phyloP scores from a whole-genome alignment of 2,113 vertebrate species.

The Saimiri boliviensis region DNA sequence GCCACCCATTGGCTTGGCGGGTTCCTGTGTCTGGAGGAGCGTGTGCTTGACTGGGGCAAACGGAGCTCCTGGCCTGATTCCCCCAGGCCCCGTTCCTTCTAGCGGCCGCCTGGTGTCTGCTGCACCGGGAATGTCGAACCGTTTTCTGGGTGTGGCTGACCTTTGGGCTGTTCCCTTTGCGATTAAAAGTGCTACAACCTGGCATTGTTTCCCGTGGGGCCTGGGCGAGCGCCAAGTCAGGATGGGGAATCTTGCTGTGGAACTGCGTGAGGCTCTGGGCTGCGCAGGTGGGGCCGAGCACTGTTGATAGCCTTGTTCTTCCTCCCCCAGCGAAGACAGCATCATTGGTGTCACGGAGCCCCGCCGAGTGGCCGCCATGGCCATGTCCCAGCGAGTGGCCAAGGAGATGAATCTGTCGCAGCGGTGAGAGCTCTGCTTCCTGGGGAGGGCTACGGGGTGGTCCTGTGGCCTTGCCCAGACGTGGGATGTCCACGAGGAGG shows the following conservation, averaged over 20 bases:
- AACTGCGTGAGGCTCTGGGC: not conserved
- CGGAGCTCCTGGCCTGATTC: not conserved
- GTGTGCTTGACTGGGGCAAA: rapidly evolving
- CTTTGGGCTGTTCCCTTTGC: rapidly evolving
- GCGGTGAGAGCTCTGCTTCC: conserved; percentile 82
- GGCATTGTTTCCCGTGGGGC: not conserved
- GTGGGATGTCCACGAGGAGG: rapidly evolving
- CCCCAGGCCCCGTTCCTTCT: rapidly evolving
- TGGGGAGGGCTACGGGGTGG: rapidly evolving
- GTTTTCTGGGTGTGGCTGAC: rapidly evolving
- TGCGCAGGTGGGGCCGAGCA: rapidly evolving
- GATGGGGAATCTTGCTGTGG: too few species aligned
- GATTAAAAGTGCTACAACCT: not conserved
- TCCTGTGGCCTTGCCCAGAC: not conserved
- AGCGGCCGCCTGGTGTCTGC: rapidly evolving
- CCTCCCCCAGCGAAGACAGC: conserved; percentile 79
- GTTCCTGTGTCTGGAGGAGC: not conserved
- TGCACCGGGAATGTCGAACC: rapidly evolving
- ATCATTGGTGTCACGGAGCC: conserved; percentile 95
- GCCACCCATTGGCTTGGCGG: rapidly evolving
- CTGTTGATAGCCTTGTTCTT: rapidly evolving
- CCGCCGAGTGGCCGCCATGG: conserved; percentile 94
- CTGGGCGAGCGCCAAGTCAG: not conserved
- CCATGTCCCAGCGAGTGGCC: conserved; percentile 97
- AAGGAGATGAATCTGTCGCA: conserved; percentile 95